A percentile compares a stretch with the other conserved stretches of the same genome.
Conservation (phyloP, 2,113 vertebrate genomes). For the Phalacrocorax carbo region DNA sequence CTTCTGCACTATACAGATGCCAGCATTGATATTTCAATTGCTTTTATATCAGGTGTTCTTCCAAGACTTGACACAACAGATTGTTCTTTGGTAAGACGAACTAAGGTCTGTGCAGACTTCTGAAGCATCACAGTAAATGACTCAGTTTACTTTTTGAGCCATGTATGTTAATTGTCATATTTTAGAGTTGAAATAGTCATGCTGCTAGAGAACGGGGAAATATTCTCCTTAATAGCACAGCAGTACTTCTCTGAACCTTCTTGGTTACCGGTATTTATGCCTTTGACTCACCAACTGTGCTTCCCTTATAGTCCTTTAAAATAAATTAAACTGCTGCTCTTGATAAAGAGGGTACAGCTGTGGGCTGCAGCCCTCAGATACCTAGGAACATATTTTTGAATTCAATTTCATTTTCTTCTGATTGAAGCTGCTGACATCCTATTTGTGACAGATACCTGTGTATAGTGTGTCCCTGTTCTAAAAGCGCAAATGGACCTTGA, state of each 20-base stretch:
- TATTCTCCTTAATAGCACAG: background rate
- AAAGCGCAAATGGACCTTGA: background rate
- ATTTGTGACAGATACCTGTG: background rate
- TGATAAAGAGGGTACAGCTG: conserved; percentile 1
- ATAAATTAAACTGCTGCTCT: background rate
- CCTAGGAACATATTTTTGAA: background rate
- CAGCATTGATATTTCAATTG: background rate
- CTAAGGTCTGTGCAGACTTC: background rate
- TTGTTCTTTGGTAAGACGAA: background rate
- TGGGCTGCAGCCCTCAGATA: background rate
- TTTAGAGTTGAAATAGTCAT: background rate
- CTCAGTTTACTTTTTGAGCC: background rate
- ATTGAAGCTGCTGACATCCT: background rate
- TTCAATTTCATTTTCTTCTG: background rate
- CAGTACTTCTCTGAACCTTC: background rate
- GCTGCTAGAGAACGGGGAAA: background rate
- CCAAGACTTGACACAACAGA: background rate
- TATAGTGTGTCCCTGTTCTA: background rate
- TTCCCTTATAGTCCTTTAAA: background rate
- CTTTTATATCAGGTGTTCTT: background rate
- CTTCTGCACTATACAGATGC: background rate
- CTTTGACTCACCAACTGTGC: background rate
- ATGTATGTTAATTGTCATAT: background rate
- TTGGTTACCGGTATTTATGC: background rate
- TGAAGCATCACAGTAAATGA: background rate